phyloP scores from a whole-genome alignment of 2,113 vertebrate genomes.

The Hippocampus mohnikei region DNA sequence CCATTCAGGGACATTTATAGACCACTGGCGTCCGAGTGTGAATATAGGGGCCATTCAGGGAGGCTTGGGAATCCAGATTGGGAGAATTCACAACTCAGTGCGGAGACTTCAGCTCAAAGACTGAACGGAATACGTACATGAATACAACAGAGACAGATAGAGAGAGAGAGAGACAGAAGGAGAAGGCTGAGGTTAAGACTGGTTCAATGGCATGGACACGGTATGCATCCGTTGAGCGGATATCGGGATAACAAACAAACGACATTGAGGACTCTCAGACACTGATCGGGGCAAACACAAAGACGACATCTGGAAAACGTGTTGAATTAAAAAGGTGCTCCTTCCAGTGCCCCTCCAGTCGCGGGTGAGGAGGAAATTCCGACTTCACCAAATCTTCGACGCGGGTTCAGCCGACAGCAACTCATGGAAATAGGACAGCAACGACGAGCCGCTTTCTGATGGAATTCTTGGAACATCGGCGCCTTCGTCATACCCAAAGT shows the following conservation, averaged over 20 bases:
- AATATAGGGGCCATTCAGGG: conserved; percentile 66
- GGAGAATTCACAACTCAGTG: conserved; percentile 36
- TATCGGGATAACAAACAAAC: conserved; percentile 68
- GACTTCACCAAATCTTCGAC: conserved; percentile 18
- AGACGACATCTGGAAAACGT: conserved; percentile 51
- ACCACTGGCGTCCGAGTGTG: conserved; percentile 59
- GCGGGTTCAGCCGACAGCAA: conserved; percentile 33
- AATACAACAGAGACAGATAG: conserved; percentile 17
- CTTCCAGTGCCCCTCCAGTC: conserved; percentile 76
- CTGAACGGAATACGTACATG: conserved; percentile 26
- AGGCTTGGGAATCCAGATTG: conserved; percentile 52
- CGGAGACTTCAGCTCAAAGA: conserved; percentile 24
- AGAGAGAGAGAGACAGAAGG: conserved; percentile 20
- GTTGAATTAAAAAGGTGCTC: conserved; percentile 63
- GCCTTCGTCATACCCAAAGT: not conserved
- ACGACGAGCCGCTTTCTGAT: conserved; percentile 30
- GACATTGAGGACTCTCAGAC: conserved; percentile 68
- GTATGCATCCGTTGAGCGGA: conserved; percentile 43
- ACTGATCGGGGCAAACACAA: conserved; percentile 61
- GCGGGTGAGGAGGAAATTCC: conserved; percentile 42
- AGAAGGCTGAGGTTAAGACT: conserved; percentile 41
- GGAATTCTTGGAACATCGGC: conserved; percentile 63
- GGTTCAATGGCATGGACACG: conserved; percentile 37
- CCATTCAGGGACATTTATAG: conserved; percentile 56
- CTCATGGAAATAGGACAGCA: conserved; percentile 22